Conservation (phyloP, 2,888 invertebrate genomes). For the Dryomyza anilis region DNA sequence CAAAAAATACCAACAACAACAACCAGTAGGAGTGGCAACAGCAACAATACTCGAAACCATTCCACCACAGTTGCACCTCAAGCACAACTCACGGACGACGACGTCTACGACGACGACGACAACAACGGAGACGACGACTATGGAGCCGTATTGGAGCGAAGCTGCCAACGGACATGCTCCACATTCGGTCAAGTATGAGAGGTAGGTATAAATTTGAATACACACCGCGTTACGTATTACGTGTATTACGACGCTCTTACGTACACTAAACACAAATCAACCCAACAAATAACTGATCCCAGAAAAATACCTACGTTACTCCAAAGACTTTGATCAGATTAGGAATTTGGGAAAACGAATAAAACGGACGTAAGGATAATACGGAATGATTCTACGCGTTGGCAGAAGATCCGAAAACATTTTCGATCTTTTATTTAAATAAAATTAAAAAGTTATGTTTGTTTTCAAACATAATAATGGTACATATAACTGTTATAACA, state of each 20-base stretch:
- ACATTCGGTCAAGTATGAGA: constrained; percentile 62
- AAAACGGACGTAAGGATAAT: background rate
- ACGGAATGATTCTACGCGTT: background rate
- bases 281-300: background rate
- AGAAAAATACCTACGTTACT: background rate
- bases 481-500: too few species aligned
- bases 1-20: constrained; percentile 24
- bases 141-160: constrained; percentile 61
- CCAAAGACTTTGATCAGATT: background rate
- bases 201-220: constrained; percentile 49
- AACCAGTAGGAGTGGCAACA: constrained; percentile 25
- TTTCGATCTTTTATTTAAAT: too few species aligned
- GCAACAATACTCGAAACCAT: background rate
- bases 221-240: constrained; percentile 2
- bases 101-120: constrained; percentile 24
- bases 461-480: too few species aligned
- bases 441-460: too few species aligned
- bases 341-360: background rate
- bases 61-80: background rate
- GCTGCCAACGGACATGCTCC: constrained; percentile 61
- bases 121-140: too few species aligned
- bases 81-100: constrained; percentile 17
- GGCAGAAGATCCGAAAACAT: too few species aligned
- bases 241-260: background rate
- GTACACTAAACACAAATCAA: background rate